A percentile compares a stretch with the other conserved stretches of the same genome.
phyloP scores from a whole-genome alignment of 1,140 invertebrate species.

The Drosophila ficusphila region DNA sequence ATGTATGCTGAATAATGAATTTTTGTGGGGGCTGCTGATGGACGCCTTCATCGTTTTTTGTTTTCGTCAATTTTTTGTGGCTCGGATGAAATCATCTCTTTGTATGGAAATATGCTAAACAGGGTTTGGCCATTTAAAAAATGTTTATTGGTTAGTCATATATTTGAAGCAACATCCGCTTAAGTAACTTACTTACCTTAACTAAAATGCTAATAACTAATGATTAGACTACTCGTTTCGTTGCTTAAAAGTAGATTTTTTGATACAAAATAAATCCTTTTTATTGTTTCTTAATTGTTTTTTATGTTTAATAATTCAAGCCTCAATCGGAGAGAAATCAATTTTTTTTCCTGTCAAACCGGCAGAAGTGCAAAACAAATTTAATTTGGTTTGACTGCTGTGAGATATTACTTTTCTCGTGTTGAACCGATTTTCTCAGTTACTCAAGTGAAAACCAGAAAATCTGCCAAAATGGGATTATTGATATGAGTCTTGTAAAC shows the following conservation, averaged over 20 bases:
- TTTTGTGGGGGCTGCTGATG: conserved; percentile 34
- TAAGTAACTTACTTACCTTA: conserved; percentile 27
- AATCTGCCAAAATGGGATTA: conserved; percentile 69
- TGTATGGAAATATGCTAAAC: conserved; percentile 26
- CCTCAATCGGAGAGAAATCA: neutral
- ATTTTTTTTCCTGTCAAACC: neutral
- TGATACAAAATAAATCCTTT: neutral
- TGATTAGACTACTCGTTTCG: neutral
- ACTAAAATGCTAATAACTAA: conserved; percentile 8
- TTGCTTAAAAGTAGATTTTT: neutral
- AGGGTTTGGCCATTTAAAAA: conserved; percentile 28
- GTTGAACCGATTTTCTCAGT: conserved; percentile 9
- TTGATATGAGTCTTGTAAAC: conserved; percentile 72
- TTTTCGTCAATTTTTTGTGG: neutral
- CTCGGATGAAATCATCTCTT: conserved; percentile 37
- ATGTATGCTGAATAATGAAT: conserved; percentile 33
- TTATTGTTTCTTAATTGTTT: neutral
- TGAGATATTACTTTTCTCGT: conserved; percentile 17
- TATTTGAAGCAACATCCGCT: conserved; percentile 35
- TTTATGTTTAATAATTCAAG: neutral
- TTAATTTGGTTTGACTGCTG: conserved; percentile 18
- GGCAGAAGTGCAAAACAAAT: neutral
- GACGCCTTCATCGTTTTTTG: conserved; percentile 18
- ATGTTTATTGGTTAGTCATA: conserved; percentile 27
- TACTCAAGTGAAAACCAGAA: conserved; percentile 33